Base-by-base conservation (phyloP, 1,140 invertebrate species). In the Monochamus saltuarius region DNA sequence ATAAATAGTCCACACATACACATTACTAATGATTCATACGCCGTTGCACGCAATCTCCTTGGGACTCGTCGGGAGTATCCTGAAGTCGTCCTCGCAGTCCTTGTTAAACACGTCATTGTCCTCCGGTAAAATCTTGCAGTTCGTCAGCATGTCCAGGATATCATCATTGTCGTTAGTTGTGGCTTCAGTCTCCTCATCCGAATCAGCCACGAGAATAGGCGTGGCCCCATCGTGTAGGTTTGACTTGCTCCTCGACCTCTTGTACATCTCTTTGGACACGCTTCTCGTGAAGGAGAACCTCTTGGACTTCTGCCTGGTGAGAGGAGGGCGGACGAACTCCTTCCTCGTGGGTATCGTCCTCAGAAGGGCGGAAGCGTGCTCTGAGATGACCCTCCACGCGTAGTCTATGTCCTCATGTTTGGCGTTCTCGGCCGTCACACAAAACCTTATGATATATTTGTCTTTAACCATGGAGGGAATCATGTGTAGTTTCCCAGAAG, bases 401-500 rank as follows among this genome's bases (percentile, higher is more conserved):
- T 86, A 84, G n/a, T 87, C 79, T 17, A 95, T 87, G 69, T 95
- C 88, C 2, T 84, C 81, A 34, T 92, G 86, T 0, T 74, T 85
- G 4, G 92, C 90, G 68, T 91, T 83, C 74, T 95, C 89, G 10
- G 87, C 82, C 38, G 89, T 89, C 0, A 97, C 87, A 71, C 90
- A 95, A 75, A 95, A 93, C 43, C 92, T 80, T 62, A 97, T 89
- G 2, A 85, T 80, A 72, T 91, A 94, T 69, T 87, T 85, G 19
- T 86, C 86, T 76, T 86, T 89, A 0, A 94, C 83, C 34, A 85
- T 83, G 0, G 91, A 89, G 1, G 92, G 92, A 34, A 95, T 92
- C 91, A 97, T 93, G 74, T 95, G 92, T 16, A 97, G 79, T 69
- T 89, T 88, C 3, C 93, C 92, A 0, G 90, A 91, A 9, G 89